Conservation (phyloP, 1,140 invertebrate species). For the Heliothis virescens region DNA sequence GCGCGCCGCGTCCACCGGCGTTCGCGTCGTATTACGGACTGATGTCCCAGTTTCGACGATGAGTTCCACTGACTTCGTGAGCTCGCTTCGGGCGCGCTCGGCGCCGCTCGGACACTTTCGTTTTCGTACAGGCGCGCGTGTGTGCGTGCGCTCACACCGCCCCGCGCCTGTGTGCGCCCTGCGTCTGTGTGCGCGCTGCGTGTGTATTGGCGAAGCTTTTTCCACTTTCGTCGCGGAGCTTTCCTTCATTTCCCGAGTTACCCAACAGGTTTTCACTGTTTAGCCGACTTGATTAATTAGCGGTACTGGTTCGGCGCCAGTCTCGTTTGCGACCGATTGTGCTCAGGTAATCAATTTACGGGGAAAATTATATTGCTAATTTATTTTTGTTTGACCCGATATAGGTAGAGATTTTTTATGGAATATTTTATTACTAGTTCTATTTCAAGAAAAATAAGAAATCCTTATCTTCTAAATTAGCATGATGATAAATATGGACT, state of each 20-base stretch:
- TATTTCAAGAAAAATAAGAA: background rate
- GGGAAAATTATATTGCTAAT: constrained; percentile 54
- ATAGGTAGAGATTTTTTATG: constrained; percentile 14
- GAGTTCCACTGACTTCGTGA: constrained; percentile 86
- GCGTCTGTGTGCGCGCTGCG: constrained; percentile 64
- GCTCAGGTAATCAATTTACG: constrained; percentile 48
- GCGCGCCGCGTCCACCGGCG: constrained; percentile 77
- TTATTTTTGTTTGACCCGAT: constrained; percentile 6
- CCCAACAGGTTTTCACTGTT: constrained; percentile 75
- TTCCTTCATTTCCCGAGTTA: constrained; percentile 83
- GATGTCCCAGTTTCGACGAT: constrained; percentile 83
- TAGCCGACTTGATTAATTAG: constrained; percentile 65
- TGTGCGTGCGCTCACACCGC: constrained; percentile 64
- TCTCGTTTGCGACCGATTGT: constrained; percentile 50
- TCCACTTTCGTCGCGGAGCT: constrained; percentile 81
- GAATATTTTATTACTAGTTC: background rate
- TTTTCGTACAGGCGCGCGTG: constrained; percentile 74
- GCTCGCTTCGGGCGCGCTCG: constrained; percentile 80
- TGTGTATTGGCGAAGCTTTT: constrained; percentile 74
- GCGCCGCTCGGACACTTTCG: constrained; percentile 83
- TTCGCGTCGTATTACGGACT: constrained; percentile 79
- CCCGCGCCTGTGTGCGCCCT: constrained; percentile 54
- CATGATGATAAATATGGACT: background rate
- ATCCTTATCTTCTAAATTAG: background rate
- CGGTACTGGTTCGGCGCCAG: constrained; percentile 50